phyloP scores from a whole-genome alignment of 2,888 invertebrate species.

The Acrobasis suavella region DNA sequence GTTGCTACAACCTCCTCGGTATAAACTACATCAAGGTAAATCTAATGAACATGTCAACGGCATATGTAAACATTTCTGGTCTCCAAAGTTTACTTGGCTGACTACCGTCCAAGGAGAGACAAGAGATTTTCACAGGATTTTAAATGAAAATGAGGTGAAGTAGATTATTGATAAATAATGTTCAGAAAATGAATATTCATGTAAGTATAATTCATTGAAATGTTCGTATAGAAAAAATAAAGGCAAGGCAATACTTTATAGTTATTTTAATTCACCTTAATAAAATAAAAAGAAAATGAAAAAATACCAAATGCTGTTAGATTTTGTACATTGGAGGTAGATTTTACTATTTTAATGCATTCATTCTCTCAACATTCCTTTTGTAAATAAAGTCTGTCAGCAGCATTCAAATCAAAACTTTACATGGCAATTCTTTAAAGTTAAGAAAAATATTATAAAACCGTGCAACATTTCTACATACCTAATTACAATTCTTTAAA shows the following conservation, averaged over 20 bases:
- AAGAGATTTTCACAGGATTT: slow-evolving; percentile 52
- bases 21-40: neutral
- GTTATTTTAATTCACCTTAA: neutral
- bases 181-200: neutral
- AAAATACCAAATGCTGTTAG: neutral
- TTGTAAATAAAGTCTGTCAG: too few relatives aligned
- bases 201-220: too few relatives aligned
- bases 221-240: neutral
- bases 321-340: slow-evolving; percentile 7
- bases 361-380: neutral
- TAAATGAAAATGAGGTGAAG: slow-evolving; percentile 24
- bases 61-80: slow-evolving; percentile 29
- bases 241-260: neutral
- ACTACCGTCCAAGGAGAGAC: slow-evolving; percentile 54
- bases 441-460: too few relatives aligned
- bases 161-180: neutral
- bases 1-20: neutral
- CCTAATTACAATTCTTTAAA: too few relatives aligned
- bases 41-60: slow-evolving; percentile 4
- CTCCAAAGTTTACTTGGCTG: slow-evolving; percentile 44
- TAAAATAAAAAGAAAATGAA: neutral
- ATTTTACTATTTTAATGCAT: neutral
- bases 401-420: too few relatives aligned
- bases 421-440: too few relatives aligned
- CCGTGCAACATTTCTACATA: too few relatives aligned